Evolutionary conservation across 2,888 invertebrate genomes (phyloP), one percentile per base, ranked within the genome.

Genomic region (Endomychus coccineus): DNA sequence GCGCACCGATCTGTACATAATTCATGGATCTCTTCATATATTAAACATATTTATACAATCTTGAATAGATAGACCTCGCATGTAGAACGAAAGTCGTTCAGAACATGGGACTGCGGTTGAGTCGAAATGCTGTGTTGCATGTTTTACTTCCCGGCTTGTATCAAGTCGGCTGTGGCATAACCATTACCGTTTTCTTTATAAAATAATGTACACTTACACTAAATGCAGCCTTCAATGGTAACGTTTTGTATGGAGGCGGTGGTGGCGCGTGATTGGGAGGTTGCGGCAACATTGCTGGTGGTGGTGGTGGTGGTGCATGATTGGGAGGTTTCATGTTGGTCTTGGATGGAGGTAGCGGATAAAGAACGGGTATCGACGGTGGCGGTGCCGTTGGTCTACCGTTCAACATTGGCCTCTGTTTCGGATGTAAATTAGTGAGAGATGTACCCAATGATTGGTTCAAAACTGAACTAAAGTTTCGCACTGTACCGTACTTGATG

Each of bases 381-480:
- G 67, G 66, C 6, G 66, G 65, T 2, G 60, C 64, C 7, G 58
- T 56, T 1, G 65, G 65, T 25, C 65, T 48, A 13, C 59, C 54
- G 34, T 58, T 57, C 16, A 59, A 43, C 9, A 55, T 38, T 21
- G 58, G 54, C 38, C 59, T 51, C 21, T 58, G 47, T 38, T 59
- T 58, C 44, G 56, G 53, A 30, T 56, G 32, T 10, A 36, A 16
- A 28, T 32, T 36, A 30, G 24, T 29, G 16, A 25, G 9, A 29
- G 15, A 29, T 6, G n/a, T n/a, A n/a, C 51, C 73, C 41, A 75
- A 66, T 0, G 72, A 71, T 43, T 74, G 72, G 41, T 73, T 71
- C 34, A 75, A 62, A 10, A 71, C 66, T 3, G 70, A 65, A 13
- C 70, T 63, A 43, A 64, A 45, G 39, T 64, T 61, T 16, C 64